Evolutionary conservation across 1,140 invertebrate species (phyloP), one percentile per base, ranked within the genome.

Genomic region (Lordiphosa stackelbergi): DNA sequence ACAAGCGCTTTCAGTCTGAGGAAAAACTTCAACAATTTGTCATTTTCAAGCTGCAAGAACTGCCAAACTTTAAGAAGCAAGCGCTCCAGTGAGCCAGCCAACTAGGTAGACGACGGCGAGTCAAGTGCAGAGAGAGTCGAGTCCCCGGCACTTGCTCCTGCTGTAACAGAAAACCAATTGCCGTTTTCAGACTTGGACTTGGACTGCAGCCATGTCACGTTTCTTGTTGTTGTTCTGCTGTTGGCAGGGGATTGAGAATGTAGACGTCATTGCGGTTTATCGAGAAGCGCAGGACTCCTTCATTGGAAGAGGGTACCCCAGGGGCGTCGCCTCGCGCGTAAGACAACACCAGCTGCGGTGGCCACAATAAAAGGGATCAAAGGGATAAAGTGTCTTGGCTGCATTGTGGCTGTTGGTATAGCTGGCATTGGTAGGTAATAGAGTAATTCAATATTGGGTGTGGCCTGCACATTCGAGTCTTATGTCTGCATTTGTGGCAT

Each of bases 381-480:
- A 63, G 43, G 66, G 48, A 70, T 70, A 70, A 68, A 70, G 66
- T 70, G 68, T 68, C 68, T 70, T 66, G 54, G 12, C 31, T 35
- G 52, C 19, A 31, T 54, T 43, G 31, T 53, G 47, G 37, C 34
- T 16, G 31, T 42, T 69, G 62, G 19, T 19, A 19, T 19, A 3
- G 19, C 19, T 19, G 19, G 19, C 19, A 19, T 19, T 19, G 19
- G 66, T 46, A 36, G 28, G 28, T 31, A 69, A 69, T 69, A 53
- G 62, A 69, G 62, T 70, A 66, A 66, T 70, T 66, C 68, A 66
- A 70, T 70, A 70, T 66, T 66, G 68, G 68, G 68, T 66, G 63
- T 70, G 68, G 63, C 62, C 16, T 34, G 47, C 16, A n/a, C 12
- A 43, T 16, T 16, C 4, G 19, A 47, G 34, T 56, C 31, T 48